Evolutionary conservation across 2,888 invertebrate species (phyloP).

Genomic region (Tipula helvola): DNA sequence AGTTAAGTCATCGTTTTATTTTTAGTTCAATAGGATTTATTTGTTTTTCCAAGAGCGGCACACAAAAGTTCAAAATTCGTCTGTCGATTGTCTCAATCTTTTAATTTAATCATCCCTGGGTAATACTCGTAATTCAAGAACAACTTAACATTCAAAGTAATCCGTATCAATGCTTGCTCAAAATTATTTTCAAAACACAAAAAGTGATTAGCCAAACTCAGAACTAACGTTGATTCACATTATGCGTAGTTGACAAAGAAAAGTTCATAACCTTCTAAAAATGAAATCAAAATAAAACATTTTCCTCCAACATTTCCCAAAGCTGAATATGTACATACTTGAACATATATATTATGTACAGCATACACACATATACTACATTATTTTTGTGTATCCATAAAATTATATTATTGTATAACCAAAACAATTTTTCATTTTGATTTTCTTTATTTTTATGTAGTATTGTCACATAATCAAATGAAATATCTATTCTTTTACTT

Average conservation of each 20-base stretch:
- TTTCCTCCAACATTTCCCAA: neutral
- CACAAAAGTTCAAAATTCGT: too few relatives aligned
- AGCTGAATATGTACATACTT: neutral
- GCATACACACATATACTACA: neutral
- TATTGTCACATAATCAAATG: conserved; percentile 9
- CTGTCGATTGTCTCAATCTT: too few relatives aligned
- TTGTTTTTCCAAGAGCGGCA: too few relatives aligned
- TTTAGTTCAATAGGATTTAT: too few relatives aligned
- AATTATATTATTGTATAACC: neutral
- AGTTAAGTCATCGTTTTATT: too few relatives aligned
- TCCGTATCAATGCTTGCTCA: neutral
- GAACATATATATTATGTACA: neutral
- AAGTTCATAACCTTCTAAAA: neutral
- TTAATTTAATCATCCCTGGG: too few relatives aligned
- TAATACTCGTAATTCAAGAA: too few relatives aligned
- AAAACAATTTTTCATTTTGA: neutral
- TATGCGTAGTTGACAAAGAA: neutral
- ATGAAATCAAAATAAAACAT: neutral
- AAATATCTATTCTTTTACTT: neutral
- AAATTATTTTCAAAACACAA: neutral
- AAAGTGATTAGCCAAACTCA: neutral
- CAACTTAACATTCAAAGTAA: too few relatives aligned
- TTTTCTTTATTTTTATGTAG: neutral
- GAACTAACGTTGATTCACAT: neutral
- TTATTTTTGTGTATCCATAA: neutral